These are phyloP conservation scores for Lasioglossum leucozonium DNA, from an alignment of 2,888 invertebrate species.

Conservation along the genomic window DNA sequence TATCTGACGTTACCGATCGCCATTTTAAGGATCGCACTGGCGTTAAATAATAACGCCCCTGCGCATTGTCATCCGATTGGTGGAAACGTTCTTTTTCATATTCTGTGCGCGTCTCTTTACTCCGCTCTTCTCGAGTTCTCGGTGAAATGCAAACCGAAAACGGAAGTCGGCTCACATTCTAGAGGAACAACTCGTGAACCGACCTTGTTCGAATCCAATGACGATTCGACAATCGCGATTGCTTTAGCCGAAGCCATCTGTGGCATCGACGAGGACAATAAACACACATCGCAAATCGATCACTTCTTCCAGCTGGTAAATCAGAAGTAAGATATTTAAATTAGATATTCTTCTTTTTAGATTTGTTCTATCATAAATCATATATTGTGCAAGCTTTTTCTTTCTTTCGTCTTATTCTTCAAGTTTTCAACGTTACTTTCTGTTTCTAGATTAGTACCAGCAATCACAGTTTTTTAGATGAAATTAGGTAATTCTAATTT, in stretches of 20 bases:
- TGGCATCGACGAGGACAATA: conserved; percentile 92
- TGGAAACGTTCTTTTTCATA: conserved; percentile 88
- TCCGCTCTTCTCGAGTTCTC: conserved; percentile 84
- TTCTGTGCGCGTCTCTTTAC: conserved; percentile 87
- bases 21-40: conserved; percentile 85
- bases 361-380: neutral
- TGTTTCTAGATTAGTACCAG: no score
- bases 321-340: conserved; percentile 44
- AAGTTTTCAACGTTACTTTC: no score
- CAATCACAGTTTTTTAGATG: neutral
- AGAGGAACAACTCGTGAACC: conserved; percentile 51
- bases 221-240: conserved; percentile 85
- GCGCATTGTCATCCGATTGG: conserved; percentile 89
- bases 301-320: conserved; percentile 85
- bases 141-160: neutral
- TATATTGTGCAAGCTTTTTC: neutral
- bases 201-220: conserved; percentile 71
- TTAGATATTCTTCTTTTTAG: neutral
- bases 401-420: neutral
- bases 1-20: conserved; percentile 89
- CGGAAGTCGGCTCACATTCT: neutral
- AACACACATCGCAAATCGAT: conserved; percentile 91
- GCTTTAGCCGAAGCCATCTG: conserved; percentile 92
- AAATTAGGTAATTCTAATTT: no score
- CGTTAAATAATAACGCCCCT: conserved; percentile 90